Evolutionary conservation across 2,113 vertebrate species (phyloP).

Genomic region (Tympanuchus pallidicinctus): DNA sequence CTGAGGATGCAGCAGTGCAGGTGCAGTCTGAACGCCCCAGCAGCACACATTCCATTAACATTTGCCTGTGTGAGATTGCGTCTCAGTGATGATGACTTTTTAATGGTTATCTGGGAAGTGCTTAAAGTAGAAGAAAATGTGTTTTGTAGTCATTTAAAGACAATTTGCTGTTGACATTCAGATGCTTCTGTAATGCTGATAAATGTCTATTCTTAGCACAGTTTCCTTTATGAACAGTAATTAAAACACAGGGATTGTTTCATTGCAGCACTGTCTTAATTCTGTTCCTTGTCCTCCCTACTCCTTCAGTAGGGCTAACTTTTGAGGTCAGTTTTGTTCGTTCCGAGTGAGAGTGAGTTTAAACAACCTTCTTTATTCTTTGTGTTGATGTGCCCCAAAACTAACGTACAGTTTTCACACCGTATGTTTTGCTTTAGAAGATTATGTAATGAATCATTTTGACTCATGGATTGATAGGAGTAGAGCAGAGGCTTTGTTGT

Average conservation of each 20-base stretch:
- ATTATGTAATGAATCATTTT: not conserved
- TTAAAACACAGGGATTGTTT: not conserved
- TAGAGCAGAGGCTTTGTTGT: not conserved
- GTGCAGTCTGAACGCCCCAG: rapidly evolving
- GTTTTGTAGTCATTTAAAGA: constrained; percentile 42
- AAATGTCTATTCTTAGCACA: not conserved
- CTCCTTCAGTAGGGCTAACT: not conserved
- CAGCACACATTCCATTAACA: not conserved
- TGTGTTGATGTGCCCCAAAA: rapidly evolving
- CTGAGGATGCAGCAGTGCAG: not conserved
- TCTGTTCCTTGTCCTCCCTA: not conserved
- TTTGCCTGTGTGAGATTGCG: not conserved
- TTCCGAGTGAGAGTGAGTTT: not conserved
- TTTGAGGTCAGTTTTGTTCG: not conserved
- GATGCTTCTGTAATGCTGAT: constrained; percentile 13
- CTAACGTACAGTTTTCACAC: not conserved
- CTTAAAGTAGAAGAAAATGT: not conserved
- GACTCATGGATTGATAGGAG: not conserved
- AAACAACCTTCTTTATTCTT: not conserved
- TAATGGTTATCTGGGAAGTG: not conserved
- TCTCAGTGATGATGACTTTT: constrained; percentile 33
- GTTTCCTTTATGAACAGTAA: constrained; percentile 3
- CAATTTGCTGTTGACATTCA: constrained; percentile 28
- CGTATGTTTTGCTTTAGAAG: not conserved
- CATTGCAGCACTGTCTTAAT: not conserved